Evolutionary conservation across 2,113 vertebrate genomes (phyloP).

Genomic region (Lophochroa leadbeateri): DNA sequence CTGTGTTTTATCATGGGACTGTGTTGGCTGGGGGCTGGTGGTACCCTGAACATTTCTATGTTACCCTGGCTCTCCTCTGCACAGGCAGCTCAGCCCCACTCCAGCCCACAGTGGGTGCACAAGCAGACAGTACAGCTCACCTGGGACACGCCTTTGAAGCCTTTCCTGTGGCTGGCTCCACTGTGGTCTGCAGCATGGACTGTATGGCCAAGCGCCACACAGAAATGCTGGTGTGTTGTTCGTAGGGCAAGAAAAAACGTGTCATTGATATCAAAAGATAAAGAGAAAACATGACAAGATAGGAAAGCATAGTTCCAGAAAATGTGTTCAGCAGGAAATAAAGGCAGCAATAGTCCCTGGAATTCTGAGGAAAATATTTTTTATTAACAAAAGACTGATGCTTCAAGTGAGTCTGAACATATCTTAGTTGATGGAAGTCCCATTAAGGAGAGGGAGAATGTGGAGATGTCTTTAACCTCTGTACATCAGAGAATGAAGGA

Average conservation of each 20-base stretch:
- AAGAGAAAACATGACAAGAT: background rate
- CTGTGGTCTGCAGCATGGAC: fast-evolving
- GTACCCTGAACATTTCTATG: background rate
- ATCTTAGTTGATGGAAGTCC: background rate
- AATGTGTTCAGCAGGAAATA: background rate
- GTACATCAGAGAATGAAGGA: background rate
- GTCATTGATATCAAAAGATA: background rate
- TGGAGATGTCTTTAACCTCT: background rate
- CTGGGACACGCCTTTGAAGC: background rate
- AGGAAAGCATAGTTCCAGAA: background rate
- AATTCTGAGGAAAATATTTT: background rate
- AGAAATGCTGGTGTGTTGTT: background rate
- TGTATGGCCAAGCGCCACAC: background rate
- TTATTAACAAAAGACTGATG: background rate
- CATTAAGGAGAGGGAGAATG: background rate
- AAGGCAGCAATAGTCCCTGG: background rate
- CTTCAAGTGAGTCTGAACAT: background rate
- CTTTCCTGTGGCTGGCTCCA: background rate
- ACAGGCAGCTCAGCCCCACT: background rate
- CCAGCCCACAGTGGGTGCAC: fast-evolving
- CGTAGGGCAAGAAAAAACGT: background rate
- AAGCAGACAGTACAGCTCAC: fast-evolving
- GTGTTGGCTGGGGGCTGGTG: background rate
- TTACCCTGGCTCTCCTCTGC: background rate
- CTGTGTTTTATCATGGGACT: background rate